Evolutionary conservation across 2,797 vertebrate species (phyloP), one percentile per base, ranked within the genome.

Genomic region (Gallinago stenura): DNA sequence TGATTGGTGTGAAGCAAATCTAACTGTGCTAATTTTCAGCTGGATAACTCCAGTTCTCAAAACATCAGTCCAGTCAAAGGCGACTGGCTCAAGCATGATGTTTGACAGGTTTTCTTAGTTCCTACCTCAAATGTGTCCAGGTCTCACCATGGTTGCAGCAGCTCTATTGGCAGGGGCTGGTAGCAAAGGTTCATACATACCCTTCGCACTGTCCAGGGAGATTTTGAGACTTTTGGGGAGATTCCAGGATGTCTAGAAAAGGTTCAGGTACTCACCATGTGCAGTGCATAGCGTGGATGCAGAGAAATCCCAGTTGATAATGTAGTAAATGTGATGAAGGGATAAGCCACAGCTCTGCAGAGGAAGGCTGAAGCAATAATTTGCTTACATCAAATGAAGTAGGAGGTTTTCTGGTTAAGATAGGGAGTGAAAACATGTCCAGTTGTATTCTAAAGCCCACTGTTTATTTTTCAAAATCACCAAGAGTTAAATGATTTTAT

Each of bases 71-170:
- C 71, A 77, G 43, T 21, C 22, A 31, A 91, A 58, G 35, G 60
- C 21, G 66, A 26, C 1, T 3, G 56, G 31, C 21, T 80, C 56
- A 85, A 70, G 48, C 26, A 69, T 82, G 84, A 1, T 9, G 41
- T 89, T 66, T 91, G 71, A 60, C 71, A 91, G 43, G 7, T 91
- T 57, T 86, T 53, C 66, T 73, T 79, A 46, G 58, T 21, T 93
- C 56, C 31, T 80, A 65, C 83, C 35, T 82, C 58, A 72, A 39
- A 66, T 78, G 33, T 81, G 30, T 66, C 64, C 60, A 19, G 35
- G 33, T 51, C 24, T 73, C 35, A 48, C 48, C n/a, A 3, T 24
- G 87, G 56, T 87, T 87, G 66, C 31, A 91, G 51, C 33, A 77
- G 60, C 64, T 87, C n/a, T 16, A 48, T 39, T 68, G 41, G 41